phyloP scores from a whole-genome alignment of 2,113 vertebrate species.

The Gnathonemus echidnorhynchus region DNA sequence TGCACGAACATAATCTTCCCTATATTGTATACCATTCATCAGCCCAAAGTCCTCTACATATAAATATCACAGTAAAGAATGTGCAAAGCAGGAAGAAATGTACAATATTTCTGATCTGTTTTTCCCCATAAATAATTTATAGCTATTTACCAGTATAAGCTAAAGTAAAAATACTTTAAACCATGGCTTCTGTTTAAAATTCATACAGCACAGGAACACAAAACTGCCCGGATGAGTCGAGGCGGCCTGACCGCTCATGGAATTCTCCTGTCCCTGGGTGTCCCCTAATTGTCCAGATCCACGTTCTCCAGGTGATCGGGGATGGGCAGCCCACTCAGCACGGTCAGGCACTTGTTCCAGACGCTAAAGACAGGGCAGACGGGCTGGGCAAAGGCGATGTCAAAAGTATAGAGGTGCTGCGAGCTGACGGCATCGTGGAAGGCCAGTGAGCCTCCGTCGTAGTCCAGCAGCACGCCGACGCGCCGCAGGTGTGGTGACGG shows the following conservation, averaged over 20 bases:
- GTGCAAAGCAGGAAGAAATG: slow-evolving; percentile 69
- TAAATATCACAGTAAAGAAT: slow-evolving; percentile 60
- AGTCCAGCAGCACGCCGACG: slow-evolving; percentile 88
- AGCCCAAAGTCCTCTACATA: slow-evolving; percentile 56
- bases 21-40: slow-evolving; percentile 20
- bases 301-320: slow-evolving; percentile 87
- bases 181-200: slow-evolving; percentile 43
- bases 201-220: slow-evolving; percentile 30
- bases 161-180: slow-evolving; percentile 60
- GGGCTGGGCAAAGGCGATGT: slow-evolving; percentile 83
- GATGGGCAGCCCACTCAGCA: slow-evolving; percentile 93
- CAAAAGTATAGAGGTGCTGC: slow-evolving; percentile 88
- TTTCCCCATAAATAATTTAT: slow-evolving; percentile 69
- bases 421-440: slow-evolving; percentile 93
- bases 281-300: slow-evolving; percentile 48
- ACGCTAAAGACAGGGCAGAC: slow-evolving; percentile 95
- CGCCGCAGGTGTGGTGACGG: slow-evolving; percentile 84
- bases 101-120: slow-evolving; percentile 35
- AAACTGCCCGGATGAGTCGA: background rate
- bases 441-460: slow-evolving; percentile 83
- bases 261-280: background rate
- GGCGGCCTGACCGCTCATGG: background rate
- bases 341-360: slow-evolving; percentile 93
- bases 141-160: slow-evolving; percentile 50
- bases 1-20: slow-evolving; percentile 26